A percentile compares a stretch with the other conserved stretches of the same genome.
Conservation (phyloP, 2,113 vertebrate genomes). For the Sinocyclocheilus anshuiensis region DNA sequence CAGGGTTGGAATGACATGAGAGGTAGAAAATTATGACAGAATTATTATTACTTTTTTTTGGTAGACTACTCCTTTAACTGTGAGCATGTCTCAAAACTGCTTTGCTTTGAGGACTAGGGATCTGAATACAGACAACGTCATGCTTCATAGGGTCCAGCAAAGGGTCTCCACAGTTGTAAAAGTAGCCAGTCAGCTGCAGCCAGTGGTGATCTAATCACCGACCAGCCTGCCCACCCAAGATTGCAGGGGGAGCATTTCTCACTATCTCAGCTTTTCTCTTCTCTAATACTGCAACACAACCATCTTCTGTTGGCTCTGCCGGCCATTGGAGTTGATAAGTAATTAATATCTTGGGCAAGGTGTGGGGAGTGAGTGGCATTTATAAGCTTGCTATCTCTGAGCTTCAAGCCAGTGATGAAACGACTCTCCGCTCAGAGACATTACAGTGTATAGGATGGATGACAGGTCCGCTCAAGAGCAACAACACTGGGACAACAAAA, state of each 20-base stretch:
- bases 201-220: conserved; percentile 12
- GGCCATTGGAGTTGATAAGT: conserved; percentile 50
- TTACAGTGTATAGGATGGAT: conserved; percentile 36
- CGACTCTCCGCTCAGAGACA: conserved; percentile 25
- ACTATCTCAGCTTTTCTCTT: conserved; percentile 52
- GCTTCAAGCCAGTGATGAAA: conserved; percentile 34
- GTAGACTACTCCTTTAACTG: background rate
- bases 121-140: background rate
- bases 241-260: conserved; percentile 46
- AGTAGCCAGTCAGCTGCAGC: conserved; percentile 22
- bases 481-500: conserved; percentile 34
- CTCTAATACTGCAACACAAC: background rate
- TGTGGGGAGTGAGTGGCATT: conserved; percentile 44
- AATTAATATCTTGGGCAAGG: conserved; percentile 44
- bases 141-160: background rate
- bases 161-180: conserved; percentile 7
- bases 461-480: conserved; percentile 17
- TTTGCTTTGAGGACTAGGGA: background rate
- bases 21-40: background rate
- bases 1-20: background rate
- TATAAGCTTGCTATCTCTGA: conserved; percentile 36
- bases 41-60: background rate
- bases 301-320: conserved; percentile 8
- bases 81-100: background rate
- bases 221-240: conserved; percentile 16